Conservation (phyloP, 2,113 vertebrate genomes). For the Erythrocebus patas region DNA sequence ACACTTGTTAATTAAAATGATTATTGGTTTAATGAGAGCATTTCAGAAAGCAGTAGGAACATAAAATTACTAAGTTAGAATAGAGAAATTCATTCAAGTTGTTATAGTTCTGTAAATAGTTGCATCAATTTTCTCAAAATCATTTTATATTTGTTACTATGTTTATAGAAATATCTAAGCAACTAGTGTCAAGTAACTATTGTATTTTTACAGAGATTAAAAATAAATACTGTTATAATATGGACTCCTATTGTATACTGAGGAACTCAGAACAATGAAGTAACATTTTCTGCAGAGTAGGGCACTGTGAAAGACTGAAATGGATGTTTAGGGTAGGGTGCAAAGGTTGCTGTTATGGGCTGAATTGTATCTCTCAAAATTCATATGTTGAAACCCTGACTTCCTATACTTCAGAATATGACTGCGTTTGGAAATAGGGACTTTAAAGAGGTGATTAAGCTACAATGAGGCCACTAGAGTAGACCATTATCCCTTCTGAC, state of each 20-base stretch:
- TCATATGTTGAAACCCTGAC: background rate
- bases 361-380: background rate
- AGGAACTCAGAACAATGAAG: background rate
- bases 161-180: background rate
- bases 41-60: background rate
- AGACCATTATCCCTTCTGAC: background rate
- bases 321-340: background rate
- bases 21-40: slow-evolving; percentile 15
- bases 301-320: background rate
- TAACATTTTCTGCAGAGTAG: background rate
- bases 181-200: background rate
- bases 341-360: background rate
- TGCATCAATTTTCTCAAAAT: background rate
- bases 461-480: background rate
- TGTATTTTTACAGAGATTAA: background rate
- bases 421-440: background rate
- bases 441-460: background rate
- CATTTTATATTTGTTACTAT: background rate
- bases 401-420: background rate
- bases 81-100: slow-evolving; percentile 4
- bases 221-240: background rate
- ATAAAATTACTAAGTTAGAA: background rate
- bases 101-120: background rate
- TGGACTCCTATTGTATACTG: background rate
- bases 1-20: slow-evolving; percentile 27